Evolutionary conservation across 2,888 invertebrate species (phyloP), one percentile per base, ranked within the genome.

Genomic region (Dryobota labecula): DNA sequence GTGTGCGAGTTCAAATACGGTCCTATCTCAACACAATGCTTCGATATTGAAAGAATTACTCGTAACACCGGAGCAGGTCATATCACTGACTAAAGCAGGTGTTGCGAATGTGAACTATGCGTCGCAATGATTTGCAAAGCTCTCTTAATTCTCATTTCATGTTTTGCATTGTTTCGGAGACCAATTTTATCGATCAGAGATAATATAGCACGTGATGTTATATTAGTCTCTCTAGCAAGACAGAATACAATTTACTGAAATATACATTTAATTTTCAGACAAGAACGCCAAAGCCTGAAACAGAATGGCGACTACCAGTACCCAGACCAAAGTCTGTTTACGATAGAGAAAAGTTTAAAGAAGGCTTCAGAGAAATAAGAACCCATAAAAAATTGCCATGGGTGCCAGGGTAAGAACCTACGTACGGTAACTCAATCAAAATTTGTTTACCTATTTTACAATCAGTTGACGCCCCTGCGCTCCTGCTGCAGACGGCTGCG

Each of bases 271-370:
- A 64, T 41, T 80, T 80, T 58, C 77, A 95, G 95, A 89, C 91
- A 8, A 86, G 94, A 76, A 90, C 91, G 24, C 90, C 90, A 24
- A 93, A 92, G 81, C 93, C 92, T 2, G 85, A 88, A 73, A 86
- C 84, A 0, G 91, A 91, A 54, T 93, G 92, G 90, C 84, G 84
- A 45, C 78, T 94, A 45, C 92, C 93, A 20, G 68, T 89, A 2
- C 89, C 87, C 36, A 87, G 85, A 77, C 90, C 92, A 0, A 93
- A 93, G 79, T 88, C 92, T 2, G 88, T 92, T 78, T 94, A 91
- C 62, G 95, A 96, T 63, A 90, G 92, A 85, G 92, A 93, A 72
- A 93, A 90, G 66, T 95, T 95, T 67, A 94, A 94, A 77, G 88
- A 91, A 62, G 92, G 90, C 24, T 89, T 89, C 70, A 90, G 94